Evolutionary conservation across 2,797 vertebrate species (phyloP).

Genomic region (Atherinosoma microstoma): DNA sequence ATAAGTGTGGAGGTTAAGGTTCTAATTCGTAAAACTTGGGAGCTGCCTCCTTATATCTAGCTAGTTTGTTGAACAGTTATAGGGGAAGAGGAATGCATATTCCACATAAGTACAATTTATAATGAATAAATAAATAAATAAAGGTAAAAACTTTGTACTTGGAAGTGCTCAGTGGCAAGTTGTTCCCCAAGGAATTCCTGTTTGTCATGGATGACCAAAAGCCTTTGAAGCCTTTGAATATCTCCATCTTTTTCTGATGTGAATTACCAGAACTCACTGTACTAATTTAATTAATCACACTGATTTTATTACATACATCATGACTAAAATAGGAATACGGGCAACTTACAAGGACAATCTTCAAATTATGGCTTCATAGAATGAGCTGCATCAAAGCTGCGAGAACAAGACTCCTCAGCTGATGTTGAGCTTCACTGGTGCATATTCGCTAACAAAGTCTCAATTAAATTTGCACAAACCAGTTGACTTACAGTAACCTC

Average conservation of each 20-base stretch:
- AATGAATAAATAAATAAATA: constrained; percentile 11
- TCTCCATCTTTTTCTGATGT: background rate
- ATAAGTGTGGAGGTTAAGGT: constrained; percentile 5
- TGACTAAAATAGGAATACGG: background rate
- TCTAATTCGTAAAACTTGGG: constrained; percentile 13
- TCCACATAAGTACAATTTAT: background rate
- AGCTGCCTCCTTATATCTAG: constrained; percentile 11
- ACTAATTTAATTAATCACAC: background rate
- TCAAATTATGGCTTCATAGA: background rate
- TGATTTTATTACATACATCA: background rate
- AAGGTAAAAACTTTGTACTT: background rate
- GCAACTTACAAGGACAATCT: background rate
- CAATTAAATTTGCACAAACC: constrained; percentile 70
- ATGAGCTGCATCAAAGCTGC: background rate
- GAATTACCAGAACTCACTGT: background rate
- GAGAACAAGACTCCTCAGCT: constrained; percentile 7
- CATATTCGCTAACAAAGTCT: constrained; percentile 30
- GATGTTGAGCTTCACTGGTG: constrained; percentile 6
- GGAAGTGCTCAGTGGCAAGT: constrained; percentile 4
- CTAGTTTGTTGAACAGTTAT: background rate
- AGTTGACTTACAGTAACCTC: constrained; percentile 57
- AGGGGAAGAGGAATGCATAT: constrained; percentile 5
- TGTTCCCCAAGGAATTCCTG: background rate
- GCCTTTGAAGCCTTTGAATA: background rate
- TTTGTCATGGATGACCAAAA: background rate